Evolutionary conservation across 1,140 invertebrate species (phyloP), one percentile per base, ranked within the genome.

Genomic region (Ceratosolen fusciceps): DNA sequence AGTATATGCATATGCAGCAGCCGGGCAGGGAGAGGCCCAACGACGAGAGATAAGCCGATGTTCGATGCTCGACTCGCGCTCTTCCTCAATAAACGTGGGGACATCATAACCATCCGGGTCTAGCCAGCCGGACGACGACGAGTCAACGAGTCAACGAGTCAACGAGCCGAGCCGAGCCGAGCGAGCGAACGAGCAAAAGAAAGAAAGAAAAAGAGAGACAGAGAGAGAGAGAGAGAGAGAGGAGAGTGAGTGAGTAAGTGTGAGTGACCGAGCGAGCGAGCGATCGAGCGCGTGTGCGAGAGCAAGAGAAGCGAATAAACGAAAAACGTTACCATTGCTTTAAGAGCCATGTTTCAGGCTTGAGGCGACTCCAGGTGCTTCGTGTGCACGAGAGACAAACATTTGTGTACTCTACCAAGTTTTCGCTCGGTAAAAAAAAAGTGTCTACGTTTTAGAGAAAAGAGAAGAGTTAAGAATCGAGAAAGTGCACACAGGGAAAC

Each of bases 271-370:
- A 47, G 8, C 16, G 43, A 5, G 26, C 3, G 7, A n/a, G 54
- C 21, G 54, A 19, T 24, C 21, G 21, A 21, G 21, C n/a, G 24
- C 21, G 54, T 21, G 24, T 47, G 16, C 43, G 71, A 56, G 29
- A 56, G 71, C 9, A 12, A 21, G 16, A 37, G 60, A 65, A 10
- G 21, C 31, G 34, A 37, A 65, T n/a, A 65, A 37, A 65, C 60
- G 60, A 65, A 62, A 62, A 62, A 62, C 58, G 58, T 34, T 62
- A 62, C 58, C 14, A 34, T 62, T 34, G 29, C 58, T 62, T 34
- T n/a, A n/a, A 65, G 19, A 65, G 60, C 60, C 60, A 65, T 65
- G 31, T 65, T 65, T 65, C 1, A 37, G 19, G 34, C 7, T 60
- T 43, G 39, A 70, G 39, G 12, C 0, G 19, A 73, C 10, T 52